Conservation (phyloP, 2,113 vertebrate species). For the Anguilla japonica region DNA sequence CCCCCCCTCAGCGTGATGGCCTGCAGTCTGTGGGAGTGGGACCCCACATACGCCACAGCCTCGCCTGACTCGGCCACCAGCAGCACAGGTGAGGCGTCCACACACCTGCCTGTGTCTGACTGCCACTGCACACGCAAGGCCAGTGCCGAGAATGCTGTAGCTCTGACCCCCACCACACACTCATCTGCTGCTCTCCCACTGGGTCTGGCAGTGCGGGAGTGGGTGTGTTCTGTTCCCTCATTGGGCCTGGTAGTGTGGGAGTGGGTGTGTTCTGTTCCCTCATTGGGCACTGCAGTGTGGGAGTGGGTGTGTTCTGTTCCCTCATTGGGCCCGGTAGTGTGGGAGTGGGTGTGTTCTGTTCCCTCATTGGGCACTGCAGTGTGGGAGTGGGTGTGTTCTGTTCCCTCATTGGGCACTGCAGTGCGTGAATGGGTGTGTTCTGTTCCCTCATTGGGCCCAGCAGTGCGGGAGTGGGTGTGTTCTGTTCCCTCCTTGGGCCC, state of each 20-base stretch:
- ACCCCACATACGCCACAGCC: conserved; percentile 79
- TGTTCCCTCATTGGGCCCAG: neutral
- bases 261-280: neutral
- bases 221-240: neutral
- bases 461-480: neutral
- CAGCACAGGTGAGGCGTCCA: conserved; percentile 89
- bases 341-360: neutral
- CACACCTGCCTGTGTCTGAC: conserved; percentile 86
- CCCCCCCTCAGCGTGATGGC: conserved; percentile 80
- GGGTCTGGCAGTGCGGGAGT: neutral
- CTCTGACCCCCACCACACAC: neutral
- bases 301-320: neutral
- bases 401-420: neutral
- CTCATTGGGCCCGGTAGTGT: neutral
- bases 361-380: neutral
- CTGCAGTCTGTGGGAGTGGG: conserved; percentile 87
- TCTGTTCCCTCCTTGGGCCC: neutral
- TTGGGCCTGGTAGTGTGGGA: neutral
- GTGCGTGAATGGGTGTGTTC: neutral
- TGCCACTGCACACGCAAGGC: conserved; percentile 76
- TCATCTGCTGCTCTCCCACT: neutral
- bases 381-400: neutral
- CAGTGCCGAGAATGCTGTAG: conserved; percentile 31
- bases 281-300: neutral
- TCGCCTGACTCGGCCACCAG: conserved; percentile 48